These are phyloP conservation scores for Chloroceryle inda DNA, from an alignment of 2,797 vertebrate species.

Conservation along the genomic window DNA sequence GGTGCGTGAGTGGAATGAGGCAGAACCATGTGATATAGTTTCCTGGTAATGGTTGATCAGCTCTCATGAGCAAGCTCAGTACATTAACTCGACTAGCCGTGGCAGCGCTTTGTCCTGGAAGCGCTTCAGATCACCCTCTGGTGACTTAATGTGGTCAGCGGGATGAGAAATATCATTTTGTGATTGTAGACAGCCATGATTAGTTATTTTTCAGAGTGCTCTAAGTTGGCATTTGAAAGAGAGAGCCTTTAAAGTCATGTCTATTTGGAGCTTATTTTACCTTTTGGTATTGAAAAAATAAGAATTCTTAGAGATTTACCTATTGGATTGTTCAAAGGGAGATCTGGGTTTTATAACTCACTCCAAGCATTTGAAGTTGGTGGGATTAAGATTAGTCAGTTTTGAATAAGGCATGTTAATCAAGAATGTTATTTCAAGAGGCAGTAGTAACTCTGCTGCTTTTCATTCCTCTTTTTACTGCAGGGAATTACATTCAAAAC, in stretches of 20 bases:
- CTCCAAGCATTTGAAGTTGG: neutral
- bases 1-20: neutral
- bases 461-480: neutral
- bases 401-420: neutral
- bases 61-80: neutral
- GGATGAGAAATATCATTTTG: accelerated
- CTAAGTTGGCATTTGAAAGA: neutral
- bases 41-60: neutral
- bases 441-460: neutral
- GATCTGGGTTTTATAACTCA: neutral
- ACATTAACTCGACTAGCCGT: accelerated
- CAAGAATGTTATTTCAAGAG: neutral
- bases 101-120: neutral
- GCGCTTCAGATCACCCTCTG: neutral
- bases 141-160: neutral
- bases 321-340: neutral
- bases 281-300: neutral
- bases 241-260: neutral
- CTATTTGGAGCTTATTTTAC: neutral
- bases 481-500: neutral
- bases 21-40: neutral
- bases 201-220: neutral
- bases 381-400: neutral
- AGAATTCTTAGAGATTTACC: neutral
- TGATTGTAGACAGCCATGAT: neutral